A percentile compares a stretch with the other conserved stretches of the same genome.
Evolutionary conservation across 1,140 invertebrate genomes (phyloP).

Genomic region (Rhopalosiphum maidis): DNA sequence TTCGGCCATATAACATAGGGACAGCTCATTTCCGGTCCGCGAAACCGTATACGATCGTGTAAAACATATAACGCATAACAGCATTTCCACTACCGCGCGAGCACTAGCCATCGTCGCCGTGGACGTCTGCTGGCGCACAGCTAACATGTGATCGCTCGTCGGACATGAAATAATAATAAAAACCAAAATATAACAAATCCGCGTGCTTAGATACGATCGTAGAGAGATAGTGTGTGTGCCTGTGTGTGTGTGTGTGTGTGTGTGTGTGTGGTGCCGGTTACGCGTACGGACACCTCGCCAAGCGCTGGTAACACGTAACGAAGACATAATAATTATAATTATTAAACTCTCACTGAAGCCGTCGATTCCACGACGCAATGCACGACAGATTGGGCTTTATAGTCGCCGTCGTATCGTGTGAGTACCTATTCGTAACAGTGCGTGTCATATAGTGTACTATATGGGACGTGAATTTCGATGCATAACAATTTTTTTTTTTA

Average conservation of each 20-base stretch:
- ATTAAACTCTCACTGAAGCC: not conserved
- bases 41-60: not conserved
- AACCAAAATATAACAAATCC: not conserved
- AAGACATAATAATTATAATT: not conserved
- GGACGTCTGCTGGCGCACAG: not conserved
- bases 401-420: not conserved
- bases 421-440: not conserved
- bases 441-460: not conserved
- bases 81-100: not conserved
- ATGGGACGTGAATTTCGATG: not conserved
- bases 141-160: not conserved
- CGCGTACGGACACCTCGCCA: not conserved
- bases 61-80: not conserved
- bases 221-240: not conserved
- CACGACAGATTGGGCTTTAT: slow-evolving; percentile 12
- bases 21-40: not conserved
- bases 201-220: not conserved
- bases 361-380: not conserved
- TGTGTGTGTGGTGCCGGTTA: not conserved
- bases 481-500: not conserved
- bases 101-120: not conserved
- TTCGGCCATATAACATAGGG: not conserved
- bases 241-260: too few species aligned
- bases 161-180: not conserved
- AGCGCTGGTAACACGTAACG: not conserved